Percentiles rank a stretch among this genome's conserved stretches.
Conservation (phyloP, 2,113 vertebrate species). For the Genyomyrus donnyi region DNA sequence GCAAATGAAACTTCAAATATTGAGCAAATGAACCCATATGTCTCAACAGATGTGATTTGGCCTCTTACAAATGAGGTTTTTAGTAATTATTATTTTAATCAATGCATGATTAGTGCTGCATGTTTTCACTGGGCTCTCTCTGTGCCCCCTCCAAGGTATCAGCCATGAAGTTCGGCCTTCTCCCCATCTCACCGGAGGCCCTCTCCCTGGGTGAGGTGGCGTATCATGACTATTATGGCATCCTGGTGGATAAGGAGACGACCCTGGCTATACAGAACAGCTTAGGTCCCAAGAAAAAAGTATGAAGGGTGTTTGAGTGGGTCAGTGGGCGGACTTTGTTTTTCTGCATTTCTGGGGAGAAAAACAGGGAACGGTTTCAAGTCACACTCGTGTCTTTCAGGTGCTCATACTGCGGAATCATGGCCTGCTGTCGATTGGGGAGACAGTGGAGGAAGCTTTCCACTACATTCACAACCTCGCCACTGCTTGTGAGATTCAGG, state of each 20-base stretch:
- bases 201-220: slow-evolving; percentile 85
- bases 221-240: slow-evolving; percentile 95
- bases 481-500: slow-evolving; percentile 96
- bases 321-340: background rate
- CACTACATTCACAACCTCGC: slow-evolving; percentile 92
- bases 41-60: background rate
- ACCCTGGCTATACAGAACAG: slow-evolving; percentile 81
- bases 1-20: background rate
- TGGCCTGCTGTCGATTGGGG: slow-evolving; percentile 82
- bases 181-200: slow-evolving; percentile 91
- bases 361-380: background rate
- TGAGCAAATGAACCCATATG: background rate
- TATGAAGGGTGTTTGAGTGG: slow-evolving; percentile 42
- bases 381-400: slow-evolving; percentile 44
- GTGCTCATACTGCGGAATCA: slow-evolving; percentile 95
- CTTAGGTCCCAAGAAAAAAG: slow-evolving; percentile 88
- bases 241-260: slow-evolving; percentile 85
- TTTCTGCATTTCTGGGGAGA: background rate
- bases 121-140: background rate
- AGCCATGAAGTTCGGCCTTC: slow-evolving; percentile 91
- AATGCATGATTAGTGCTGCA: background rate
- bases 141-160: slow-evolving; percentile 69
- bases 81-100: background rate
- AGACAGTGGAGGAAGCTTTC: slow-evolving; percentile 93
- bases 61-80: background rate